Evolutionary conservation across 1,140 invertebrate species (phyloP).

Genomic region (Ceratoteleas bidentatus): DNA sequence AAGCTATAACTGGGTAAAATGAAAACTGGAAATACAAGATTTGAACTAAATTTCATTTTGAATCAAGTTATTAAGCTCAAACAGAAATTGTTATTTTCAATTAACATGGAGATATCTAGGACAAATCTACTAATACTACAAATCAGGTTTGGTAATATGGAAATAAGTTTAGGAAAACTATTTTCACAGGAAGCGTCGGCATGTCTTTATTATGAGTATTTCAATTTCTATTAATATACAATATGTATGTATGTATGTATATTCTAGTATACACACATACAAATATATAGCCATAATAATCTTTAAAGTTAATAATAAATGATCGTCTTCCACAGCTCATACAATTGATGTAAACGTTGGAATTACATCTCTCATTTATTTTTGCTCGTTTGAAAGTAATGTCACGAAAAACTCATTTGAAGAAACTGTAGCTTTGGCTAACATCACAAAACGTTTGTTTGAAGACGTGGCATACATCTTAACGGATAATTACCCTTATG

Average conservation of each 20-base stretch:
- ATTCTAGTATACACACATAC: too few species aligned
- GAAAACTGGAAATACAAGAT: too few species aligned
- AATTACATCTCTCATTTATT: constrained; percentile 31
- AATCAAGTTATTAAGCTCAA: too few species aligned
- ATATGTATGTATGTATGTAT: constrained; percentile 78
- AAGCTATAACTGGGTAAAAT: too few species aligned
- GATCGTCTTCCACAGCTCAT: constrained; percentile 72
- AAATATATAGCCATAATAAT: constrained; percentile 79
- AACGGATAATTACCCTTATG: constrained; percentile 45
- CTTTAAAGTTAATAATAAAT: constrained; percentile 77
- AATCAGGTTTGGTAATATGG: too few species aligned
- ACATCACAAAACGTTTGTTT: constrained; percentile 39
- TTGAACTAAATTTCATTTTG: too few species aligned
- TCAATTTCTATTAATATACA: constrained; percentile 80
- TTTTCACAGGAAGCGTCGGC: constrained; percentile 79
- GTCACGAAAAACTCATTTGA: constrained; percentile 44
- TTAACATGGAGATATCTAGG: too few species aligned
- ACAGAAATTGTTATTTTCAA: too few species aligned
- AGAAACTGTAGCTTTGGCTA: constrained; percentile 56
- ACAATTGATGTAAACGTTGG: constrained; percentile 50
- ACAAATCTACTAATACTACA: too few species aligned
- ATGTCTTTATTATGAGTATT: constrained; percentile 80
- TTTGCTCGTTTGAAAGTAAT: constrained; percentile 54
- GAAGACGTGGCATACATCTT: constrained; percentile 27
- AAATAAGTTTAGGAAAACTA: too few species aligned